A percentile compares a stretch with the other conserved stretches of the same genome.
phyloP scores from a whole-genome alignment of 2,113 vertebrate species.

The Cricetomys ansorgei region DNA sequence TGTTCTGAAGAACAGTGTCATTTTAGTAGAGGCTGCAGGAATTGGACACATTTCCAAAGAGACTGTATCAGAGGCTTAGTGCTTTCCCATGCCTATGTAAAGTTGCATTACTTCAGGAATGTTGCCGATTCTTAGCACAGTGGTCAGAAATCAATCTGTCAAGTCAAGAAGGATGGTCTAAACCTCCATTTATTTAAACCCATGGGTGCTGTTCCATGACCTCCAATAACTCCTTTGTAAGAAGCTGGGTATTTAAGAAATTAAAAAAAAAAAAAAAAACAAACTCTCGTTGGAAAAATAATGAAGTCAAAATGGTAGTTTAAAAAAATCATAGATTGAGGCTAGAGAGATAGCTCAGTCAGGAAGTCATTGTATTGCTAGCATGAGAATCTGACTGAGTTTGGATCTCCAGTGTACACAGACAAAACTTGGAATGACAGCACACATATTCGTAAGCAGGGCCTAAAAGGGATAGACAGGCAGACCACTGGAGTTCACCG shows the following conservation, averaged over 20 bases:
- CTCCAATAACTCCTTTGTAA: neutral
- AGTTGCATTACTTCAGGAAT: neutral
- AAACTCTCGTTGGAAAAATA: too few relatives aligned
- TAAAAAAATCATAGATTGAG: neutral
- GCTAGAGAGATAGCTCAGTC: neutral
- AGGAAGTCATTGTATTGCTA: neutral
- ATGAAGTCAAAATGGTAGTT: neutral
- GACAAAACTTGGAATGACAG: neutral
- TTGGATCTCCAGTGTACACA: neutral
- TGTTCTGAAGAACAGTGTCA: too few relatives aligned
- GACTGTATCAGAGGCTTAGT: too few relatives aligned
- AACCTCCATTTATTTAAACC: neutral
- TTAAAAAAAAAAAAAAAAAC: neutral
- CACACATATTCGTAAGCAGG: too few relatives aligned
- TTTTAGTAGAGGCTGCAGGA: neutral
- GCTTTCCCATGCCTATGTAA: neutral
- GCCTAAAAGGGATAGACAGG: too few relatives aligned
- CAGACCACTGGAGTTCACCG: neutral
- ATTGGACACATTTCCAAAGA: neutral
- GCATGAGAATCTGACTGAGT: neutral
- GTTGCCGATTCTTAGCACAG: neutral
- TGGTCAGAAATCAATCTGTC: neutral
- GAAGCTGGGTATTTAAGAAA: neutral
- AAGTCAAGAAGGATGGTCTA: neutral
- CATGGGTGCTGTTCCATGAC: fast-evolving